Conservation (phyloP, 2,888 invertebrate species). For the Orthosia cruda region DNA sequence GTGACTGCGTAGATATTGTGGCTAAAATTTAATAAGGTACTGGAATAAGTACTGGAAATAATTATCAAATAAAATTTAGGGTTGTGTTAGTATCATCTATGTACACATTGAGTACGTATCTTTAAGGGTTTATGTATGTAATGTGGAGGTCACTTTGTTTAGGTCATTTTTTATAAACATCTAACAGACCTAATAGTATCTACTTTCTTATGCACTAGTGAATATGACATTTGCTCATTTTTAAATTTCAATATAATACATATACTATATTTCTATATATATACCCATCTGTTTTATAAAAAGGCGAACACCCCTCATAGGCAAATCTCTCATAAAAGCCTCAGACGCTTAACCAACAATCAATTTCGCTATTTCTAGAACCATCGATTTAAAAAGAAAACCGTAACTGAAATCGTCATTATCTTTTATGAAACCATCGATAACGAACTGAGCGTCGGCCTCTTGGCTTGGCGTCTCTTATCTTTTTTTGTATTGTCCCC, state of each 20-base stretch:
- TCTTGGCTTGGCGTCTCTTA: conserved; percentile 69
- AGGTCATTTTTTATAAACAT: background rate
- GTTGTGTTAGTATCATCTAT: background rate
- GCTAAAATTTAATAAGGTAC: conserved; percentile 8
- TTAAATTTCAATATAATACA: background rate
- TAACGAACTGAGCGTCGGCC: conserved; percentile 68
- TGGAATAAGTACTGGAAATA: background rate
- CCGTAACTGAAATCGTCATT: conserved; percentile 61
- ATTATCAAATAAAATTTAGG: background rate
- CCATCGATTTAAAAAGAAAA: conserved; percentile 53
- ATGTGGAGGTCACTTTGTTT: background rate
- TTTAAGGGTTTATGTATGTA: no score
- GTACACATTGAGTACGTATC: no score
- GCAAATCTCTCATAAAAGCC: conserved; percentile 6
- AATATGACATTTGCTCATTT: background rate
- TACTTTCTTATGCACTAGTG: background rate
- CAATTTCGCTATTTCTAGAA: conserved; percentile 54
- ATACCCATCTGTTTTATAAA: background rate
- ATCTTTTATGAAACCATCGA: conserved; percentile 67
- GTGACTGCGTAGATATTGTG: conserved; percentile 4
- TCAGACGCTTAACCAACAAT: conserved; percentile 10
- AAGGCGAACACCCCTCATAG: background rate
- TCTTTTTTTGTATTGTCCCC: conserved; percentile 77
- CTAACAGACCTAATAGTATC: background rate
- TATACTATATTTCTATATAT: no score